Evolutionary conservation across 1,140 invertebrate genomes (phyloP).

Genomic region (Heterodera schachtii): DNA sequence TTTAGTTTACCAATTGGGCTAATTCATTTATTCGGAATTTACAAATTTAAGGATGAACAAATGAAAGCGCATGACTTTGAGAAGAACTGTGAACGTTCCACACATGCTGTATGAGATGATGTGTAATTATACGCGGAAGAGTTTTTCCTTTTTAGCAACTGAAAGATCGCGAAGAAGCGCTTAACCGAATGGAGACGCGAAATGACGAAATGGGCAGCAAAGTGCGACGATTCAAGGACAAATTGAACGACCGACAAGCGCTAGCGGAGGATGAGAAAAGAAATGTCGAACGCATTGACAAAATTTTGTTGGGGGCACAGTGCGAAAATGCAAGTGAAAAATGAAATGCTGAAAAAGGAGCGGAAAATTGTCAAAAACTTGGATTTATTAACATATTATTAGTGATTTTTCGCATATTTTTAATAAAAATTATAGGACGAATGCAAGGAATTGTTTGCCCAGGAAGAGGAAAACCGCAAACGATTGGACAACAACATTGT

Average conservation of each 20-base stretch:
- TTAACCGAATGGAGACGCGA: background rate
- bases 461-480: conserved; percentile 24
- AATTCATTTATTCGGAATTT: too few relatives aligned
- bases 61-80: conserved; percentile 15
- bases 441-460: background rate
- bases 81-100: conserved; percentile 15
- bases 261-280: conserved; percentile 7
- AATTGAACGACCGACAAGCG: background rate
- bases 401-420: too few relatives aligned
- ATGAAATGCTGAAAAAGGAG: background rate
- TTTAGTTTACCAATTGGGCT: too few relatives aligned
- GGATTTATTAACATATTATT: too few relatives aligned
- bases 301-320: background rate
- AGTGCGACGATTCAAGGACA: background rate
- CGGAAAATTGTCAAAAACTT: background rate
- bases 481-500: conserved; percentile 26
- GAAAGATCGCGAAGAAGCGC: background rate
- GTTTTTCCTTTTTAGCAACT: background rate
- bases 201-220: background rate
- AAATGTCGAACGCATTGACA: conserved; percentile 2
- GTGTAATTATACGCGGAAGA: background rate
- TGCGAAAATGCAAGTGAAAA: background rate
- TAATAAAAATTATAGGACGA: conserved; percentile 2
- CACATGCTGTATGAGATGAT: conserved; percentile 5
- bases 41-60: conserved; percentile 21